Evolutionary conservation across 2,113 vertebrate genomes (phyloP), one percentile per base, ranked within the genome.

Genomic region (Stegastes partitus): DNA sequence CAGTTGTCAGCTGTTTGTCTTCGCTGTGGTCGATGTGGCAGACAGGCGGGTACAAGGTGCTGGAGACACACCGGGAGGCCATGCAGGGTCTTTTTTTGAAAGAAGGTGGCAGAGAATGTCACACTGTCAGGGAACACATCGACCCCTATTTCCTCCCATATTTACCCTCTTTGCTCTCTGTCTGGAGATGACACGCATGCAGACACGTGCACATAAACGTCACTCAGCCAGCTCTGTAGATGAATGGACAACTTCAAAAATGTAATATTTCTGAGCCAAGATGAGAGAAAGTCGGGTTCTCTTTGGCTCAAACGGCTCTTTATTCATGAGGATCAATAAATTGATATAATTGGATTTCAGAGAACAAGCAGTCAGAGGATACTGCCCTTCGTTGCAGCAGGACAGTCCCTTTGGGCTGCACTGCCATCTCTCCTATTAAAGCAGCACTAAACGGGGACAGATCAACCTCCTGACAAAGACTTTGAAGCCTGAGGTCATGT

Each of bases 141-240:
- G 81, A 90, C 89, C 90, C 84, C 85, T 26, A 56, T 73, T 85
- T 82, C 69, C 77, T 74, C 54, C 44, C 21, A 51, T 76, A 47
- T 76, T 89, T 67, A 79, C 84, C 74, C 68, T 87, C 56, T 68
- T 72, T 44, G 67, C 44, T 68, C 56, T 62, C 28, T 55, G 45
- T 79, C 68, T 55, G 14, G 62, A 75, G 51, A 73, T 59, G 75
- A 76, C 58, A 67, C 34, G 49, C 25, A 42, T 19, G 21, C 45
- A 66, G 34, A 49, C 63, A 22, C 19, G 34, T 11, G 49, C 51
- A 51, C 72, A 55, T 19, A n/a, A n/a, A 11, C 8, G 14, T 15
- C 34, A 37, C 44, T 25, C 51, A 25, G 49, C 18, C 9, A 14
- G 54, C 39, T 16, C n/a, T 19, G 14, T 16, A 39, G 25, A 77